phyloP scores from a whole-genome alignment of 2,113 vertebrate species.

The Morone chrysops region DNA sequence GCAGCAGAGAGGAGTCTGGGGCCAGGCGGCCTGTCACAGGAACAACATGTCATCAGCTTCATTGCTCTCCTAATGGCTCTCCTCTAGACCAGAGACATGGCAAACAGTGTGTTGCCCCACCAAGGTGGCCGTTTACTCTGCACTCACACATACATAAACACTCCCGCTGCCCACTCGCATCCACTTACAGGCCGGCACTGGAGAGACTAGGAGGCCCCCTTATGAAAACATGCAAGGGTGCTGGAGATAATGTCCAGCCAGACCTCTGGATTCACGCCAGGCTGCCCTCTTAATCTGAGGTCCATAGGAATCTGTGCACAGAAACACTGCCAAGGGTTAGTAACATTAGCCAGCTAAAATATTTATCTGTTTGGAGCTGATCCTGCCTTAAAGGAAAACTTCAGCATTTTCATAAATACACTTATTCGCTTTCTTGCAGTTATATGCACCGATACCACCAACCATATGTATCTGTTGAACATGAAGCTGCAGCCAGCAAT shows the following conservation, averaged over 20 bases:
- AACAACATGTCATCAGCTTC: conserved; percentile 86
- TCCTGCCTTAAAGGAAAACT: conserved; percentile 25
- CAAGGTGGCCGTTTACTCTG: conserved; percentile 68
- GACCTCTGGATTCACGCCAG: conserved; percentile 68
- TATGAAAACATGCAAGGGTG: conserved; percentile 77
- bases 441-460: background rate
- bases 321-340: conserved; percentile 44
- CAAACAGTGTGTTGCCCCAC: conserved; percentile 72
- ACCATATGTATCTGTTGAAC: background rate
- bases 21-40: conserved; percentile 77
- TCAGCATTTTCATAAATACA: background rate
- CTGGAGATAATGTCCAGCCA: conserved; percentile 76
- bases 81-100: conserved; percentile 72
- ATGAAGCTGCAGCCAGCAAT: background rate
- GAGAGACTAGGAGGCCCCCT: conserved; percentile 72
- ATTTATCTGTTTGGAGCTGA: conserved; percentile 47
- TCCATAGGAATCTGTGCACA: conserved; percentile 46
- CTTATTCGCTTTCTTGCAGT: background rate
- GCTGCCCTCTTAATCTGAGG: conserved; percentile 57
- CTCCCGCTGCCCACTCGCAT: conserved; percentile 60
- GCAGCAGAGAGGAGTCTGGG: conserved; percentile 69
- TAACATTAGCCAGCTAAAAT: conserved; percentile 54
- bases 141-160: conserved; percentile 54
- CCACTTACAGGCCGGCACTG: conserved; percentile 64
- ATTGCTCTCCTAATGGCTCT: conserved; percentile 78